These are phyloP conservation scores for Corythornis madagascariensis DNA, from an alignment of 2,113 vertebrate genomes.

Conservation along the genomic window DNA sequence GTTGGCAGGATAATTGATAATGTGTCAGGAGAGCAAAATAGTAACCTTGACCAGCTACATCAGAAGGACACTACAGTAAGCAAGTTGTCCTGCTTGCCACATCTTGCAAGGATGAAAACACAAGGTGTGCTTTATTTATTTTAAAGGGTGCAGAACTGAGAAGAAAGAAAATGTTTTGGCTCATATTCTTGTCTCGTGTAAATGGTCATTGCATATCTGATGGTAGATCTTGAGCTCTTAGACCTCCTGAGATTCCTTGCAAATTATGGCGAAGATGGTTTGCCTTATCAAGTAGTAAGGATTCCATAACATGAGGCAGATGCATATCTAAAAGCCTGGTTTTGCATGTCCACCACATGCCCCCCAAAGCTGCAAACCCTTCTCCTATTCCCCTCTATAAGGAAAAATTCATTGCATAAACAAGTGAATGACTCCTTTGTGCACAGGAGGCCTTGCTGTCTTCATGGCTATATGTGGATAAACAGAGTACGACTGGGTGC, in stretches of 20 bases:
- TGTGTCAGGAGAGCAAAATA: slow-evolving; percentile 79
- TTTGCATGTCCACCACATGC: rapidly evolving
- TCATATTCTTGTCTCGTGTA: not conserved
- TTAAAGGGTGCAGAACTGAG: not conserved
- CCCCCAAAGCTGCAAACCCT: not conserved
- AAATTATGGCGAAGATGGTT: not conserved
- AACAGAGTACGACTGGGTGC: not conserved
- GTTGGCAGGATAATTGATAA: slow-evolving; percentile 93
- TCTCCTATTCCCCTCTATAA: not conserved
- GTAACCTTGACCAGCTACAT: slow-evolving; percentile 85
- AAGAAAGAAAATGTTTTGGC: not conserved
- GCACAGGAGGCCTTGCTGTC: not conserved
- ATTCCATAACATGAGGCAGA: not conserved
- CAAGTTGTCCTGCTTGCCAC: not conserved
- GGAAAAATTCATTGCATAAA: not conserved
- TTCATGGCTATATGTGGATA: rapidly evolving
- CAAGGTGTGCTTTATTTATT: too few species aligned
- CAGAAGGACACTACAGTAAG: slow-evolving; percentile 5
- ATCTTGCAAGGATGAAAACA: not conserved
- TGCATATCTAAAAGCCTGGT: not conserved
- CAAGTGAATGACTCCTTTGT: not conserved
- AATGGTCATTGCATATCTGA: not conserved
- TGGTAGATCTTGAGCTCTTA: not conserved
- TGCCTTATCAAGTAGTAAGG: not conserved
- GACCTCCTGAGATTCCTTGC: not conserved